Conservation (phyloP, 2,113 vertebrate species). For the Myrmophylax atrothorax region DNA sequence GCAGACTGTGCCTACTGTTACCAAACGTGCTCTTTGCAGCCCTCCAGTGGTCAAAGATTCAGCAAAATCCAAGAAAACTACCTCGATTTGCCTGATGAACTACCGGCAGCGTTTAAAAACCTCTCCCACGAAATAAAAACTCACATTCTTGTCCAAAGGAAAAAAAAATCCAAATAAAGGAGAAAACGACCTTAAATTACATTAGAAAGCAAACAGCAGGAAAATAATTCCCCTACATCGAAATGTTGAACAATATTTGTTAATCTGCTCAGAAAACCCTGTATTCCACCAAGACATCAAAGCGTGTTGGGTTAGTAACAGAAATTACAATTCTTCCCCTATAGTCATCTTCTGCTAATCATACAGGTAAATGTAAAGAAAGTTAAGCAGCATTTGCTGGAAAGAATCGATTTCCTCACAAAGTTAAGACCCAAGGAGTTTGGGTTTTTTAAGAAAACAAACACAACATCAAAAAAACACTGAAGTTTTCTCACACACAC, state of each 20-base stretch:
- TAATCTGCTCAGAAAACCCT: background rate
- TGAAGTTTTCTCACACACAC: background rate
- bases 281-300: background rate
- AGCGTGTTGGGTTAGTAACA: background rate
- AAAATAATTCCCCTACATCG: background rate
- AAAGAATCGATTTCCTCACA: background rate
- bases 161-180: background rate
- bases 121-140: background rate
- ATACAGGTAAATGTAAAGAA: background rate
- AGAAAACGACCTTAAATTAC: background rate
- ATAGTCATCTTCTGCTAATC: background rate
- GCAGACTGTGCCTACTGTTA: background rate
- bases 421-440: background rate
- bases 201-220: background rate
- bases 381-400: background rate
- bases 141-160: background rate
- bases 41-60: conserved; percentile 65
- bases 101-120: background rate
- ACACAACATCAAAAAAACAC: background rate
- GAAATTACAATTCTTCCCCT: background rate
- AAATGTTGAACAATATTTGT: fast-evolving
- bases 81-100: background rate
- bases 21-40: conserved; percentile 73
- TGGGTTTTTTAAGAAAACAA: background rate
- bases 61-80: background rate